Evolutionary conservation across 2,888 invertebrate species (phyloP).

Genomic region (Phlogophora meticulosa): DNA sequence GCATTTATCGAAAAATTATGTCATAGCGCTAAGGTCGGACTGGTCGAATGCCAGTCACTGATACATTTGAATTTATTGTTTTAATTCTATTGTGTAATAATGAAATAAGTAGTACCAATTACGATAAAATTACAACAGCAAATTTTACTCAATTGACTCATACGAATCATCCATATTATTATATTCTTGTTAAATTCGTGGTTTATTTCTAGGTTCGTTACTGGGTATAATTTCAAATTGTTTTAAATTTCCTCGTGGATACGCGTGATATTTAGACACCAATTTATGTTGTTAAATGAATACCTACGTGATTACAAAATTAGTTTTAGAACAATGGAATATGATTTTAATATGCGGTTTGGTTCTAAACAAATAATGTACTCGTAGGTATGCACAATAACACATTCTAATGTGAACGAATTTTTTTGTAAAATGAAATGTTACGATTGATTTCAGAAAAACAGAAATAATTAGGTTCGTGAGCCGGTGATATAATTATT

Average conservation of each 20-base stretch:
- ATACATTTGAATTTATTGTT: background rate
- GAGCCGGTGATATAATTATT: slow-evolving; percentile 30
- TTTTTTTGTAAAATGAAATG: slow-evolving; percentile 13
- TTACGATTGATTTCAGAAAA: slow-evolving; percentile 21
- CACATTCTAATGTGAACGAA: background rate
- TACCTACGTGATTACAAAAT: background rate
- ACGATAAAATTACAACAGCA: background rate
- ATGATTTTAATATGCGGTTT: background rate
- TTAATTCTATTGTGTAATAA: background rate
- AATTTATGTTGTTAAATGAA: slow-evolving; percentile 7
- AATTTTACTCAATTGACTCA: slow-evolving; percentile 27
- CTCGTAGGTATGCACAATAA: background rate
- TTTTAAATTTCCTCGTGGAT: slow-evolving; percentile 19
- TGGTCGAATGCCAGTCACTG: background rate
- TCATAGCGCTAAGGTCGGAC: background rate
- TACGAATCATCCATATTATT: background rate
- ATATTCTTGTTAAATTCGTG: slow-evolving; percentile 24
- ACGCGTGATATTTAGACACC: background rate
- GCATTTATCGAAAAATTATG: background rate
- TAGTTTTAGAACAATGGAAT: slow-evolving; percentile 7
- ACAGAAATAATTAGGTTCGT: slow-evolving; percentile 30
- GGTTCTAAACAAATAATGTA: background rate
- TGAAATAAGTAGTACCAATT: background rate
- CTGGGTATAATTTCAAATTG: background rate
- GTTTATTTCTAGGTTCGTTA: background rate